phyloP scores from a whole-genome alignment of 2,113 vertebrate species.

The Junco hyemalis region DNA sequence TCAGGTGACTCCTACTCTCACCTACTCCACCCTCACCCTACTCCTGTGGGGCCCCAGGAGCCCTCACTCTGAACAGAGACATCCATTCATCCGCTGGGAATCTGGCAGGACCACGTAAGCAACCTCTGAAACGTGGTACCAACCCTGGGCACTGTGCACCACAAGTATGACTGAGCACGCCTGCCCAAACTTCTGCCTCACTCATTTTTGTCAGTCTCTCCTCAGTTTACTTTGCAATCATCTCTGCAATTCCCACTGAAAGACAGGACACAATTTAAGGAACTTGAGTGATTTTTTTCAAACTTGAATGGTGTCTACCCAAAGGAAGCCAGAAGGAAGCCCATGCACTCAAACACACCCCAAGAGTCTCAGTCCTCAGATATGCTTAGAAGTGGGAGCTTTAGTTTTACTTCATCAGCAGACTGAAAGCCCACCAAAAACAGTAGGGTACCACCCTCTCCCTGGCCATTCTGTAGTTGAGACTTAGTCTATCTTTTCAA shows the following conservation, averaged over 20 bases:
- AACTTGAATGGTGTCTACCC: background rate
- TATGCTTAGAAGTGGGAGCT: background rate
- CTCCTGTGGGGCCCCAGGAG: background rate
- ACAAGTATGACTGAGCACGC: background rate
- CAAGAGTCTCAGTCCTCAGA: background rate
- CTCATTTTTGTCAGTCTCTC: background rate
- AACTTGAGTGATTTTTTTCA: background rate
- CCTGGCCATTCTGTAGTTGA: background rate
- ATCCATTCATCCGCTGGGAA: background rate
- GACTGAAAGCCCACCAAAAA: background rate
- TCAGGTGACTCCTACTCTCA: background rate
- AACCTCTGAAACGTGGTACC: background rate
- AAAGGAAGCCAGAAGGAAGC: background rate
- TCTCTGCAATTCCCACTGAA: background rate
- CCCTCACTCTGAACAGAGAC: background rate
- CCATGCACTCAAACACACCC: background rate
- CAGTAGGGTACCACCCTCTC: background rate
- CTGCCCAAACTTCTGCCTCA: background rate
- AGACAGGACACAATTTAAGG: background rate
- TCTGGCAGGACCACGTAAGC: background rate
- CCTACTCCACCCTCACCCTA: background rate
- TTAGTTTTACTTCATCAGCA: background rate
- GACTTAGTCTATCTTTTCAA: background rate
- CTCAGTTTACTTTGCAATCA: background rate
- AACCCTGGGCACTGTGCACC: fast-evolving